Conservation (phyloP, 1,140 invertebrate species). For the Hestina assimilis region DNA sequence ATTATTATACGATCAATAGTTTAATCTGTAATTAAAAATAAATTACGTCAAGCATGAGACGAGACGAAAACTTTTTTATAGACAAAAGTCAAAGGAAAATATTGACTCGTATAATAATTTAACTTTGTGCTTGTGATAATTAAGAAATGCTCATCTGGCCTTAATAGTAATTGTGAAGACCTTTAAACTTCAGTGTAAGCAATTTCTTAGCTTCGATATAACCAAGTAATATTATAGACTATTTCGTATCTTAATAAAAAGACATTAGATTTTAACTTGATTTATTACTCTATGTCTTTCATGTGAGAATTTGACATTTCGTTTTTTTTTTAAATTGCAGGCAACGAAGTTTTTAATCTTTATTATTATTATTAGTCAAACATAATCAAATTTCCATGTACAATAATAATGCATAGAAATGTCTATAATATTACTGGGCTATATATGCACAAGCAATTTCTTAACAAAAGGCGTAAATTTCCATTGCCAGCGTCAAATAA, state of each 20-base stretch:
- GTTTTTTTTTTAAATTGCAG: too few species aligned
- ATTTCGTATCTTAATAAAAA: not conserved
- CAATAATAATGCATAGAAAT: too few species aligned
- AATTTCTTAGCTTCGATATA: not conserved
- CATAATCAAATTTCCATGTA: too few species aligned
- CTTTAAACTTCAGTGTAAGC: constrained; percentile 26
- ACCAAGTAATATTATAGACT: not conserved
- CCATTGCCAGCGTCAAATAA: constrained; percentile 20
- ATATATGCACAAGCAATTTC: constrained; percentile 20
- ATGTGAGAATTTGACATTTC: too few species aligned
- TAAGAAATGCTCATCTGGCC: constrained; percentile 49
- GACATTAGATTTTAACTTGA: too few species aligned
- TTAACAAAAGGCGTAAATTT: not conserved
- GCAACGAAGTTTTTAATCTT: too few species aligned
- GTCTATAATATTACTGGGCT: not conserved
- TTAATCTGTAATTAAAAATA: too few species aligned
- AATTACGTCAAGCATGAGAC: too few species aligned
- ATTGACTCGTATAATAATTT: constrained; percentile 12
- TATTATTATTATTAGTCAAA: too few species aligned
- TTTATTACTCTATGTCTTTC: too few species aligned
- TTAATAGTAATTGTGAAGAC: constrained; percentile 20
- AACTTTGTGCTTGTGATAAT: constrained; percentile 25
- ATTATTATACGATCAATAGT: constrained; percentile 16
- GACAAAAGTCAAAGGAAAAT: too few species aligned
- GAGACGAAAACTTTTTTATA: not conserved